Evolutionary conservation across 2,113 vertebrate species (phyloP).

Genomic region (Choloepus hoffmanni): DNA sequence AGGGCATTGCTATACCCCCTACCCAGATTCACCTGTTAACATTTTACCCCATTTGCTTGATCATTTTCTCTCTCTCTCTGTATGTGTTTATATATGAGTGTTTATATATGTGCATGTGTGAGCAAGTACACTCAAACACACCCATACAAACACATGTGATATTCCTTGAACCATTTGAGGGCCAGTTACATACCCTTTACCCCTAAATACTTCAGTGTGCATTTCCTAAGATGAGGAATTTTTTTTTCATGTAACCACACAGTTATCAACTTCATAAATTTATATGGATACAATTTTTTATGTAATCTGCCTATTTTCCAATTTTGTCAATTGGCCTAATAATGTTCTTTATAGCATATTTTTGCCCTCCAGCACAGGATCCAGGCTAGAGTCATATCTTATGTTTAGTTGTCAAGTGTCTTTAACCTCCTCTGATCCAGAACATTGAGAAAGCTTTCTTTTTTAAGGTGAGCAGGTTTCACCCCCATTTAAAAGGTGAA

Average conservation of each 20-base stretch:
- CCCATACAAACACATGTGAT: background rate
- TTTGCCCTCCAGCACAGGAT: background rate
- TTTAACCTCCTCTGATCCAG: background rate
- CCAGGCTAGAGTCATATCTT: background rate
- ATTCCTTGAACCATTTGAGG: background rate
- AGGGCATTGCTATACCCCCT: background rate
- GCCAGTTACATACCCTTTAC: background rate
- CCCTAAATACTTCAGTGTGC: background rate
- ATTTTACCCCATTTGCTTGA: background rate
- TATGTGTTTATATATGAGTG: rapidly evolving
- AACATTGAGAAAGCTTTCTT: background rate
- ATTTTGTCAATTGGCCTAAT: background rate
- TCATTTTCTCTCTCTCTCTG: background rate
- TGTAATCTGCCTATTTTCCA: background rate
- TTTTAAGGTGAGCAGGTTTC: background rate
- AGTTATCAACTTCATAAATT: background rate
- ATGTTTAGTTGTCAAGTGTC: background rate
- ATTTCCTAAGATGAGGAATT: background rate
- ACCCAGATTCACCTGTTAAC: background rate
- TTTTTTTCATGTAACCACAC: background rate
- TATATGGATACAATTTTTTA: background rate
- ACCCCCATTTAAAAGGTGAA: background rate
- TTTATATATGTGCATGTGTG: rapidly evolving
- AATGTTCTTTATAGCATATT: background rate
- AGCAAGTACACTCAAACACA: background rate